Evolutionary conservation across 2,113 vertebrate genomes (phyloP).

Genomic region (Struthio camelus): DNA sequence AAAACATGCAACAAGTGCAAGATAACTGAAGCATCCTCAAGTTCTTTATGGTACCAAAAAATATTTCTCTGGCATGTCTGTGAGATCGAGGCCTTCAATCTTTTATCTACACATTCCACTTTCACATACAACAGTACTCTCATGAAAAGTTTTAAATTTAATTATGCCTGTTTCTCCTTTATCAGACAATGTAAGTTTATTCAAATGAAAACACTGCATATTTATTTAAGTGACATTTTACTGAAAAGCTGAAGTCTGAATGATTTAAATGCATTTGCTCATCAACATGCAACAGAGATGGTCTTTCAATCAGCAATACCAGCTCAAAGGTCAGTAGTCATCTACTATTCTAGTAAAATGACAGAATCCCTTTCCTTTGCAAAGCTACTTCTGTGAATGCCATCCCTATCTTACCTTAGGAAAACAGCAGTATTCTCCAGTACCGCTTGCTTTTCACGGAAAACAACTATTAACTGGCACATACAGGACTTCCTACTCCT

Average conservation of each 20-base stretch:
- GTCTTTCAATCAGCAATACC: not conserved
- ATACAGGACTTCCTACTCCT: not conserved
- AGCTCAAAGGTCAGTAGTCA: not conserved
- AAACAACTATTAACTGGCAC: not conserved
- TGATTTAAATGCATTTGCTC: not conserved
- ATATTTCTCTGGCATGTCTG: not conserved
- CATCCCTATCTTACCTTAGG: not conserved
- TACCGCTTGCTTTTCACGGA: not conserved
- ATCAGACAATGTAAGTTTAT: not conserved
- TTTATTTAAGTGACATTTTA: not conserved
- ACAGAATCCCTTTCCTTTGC: not conserved
- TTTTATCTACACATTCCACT: not conserved
- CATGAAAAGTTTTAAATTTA: not conserved
- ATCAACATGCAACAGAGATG: not conserved
- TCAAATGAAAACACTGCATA: not conserved
- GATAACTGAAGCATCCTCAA: not conserved
- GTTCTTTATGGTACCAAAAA: not conserved
- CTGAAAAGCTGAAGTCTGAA: not conserved
- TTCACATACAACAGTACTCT: not conserved
- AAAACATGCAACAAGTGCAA: not conserved
- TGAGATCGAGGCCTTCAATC: fast-evolving
- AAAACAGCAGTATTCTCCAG: not conserved
- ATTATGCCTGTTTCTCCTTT: not conserved
- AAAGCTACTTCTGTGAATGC: not conserved
- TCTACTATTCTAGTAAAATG: not conserved